Percentiles rank a stretch among this genome's conserved stretches.
These are phyloP conservation scores for Microctonus aethiopoides DNA, from an alignment of 2,888 invertebrate genomes.

Conservation along the genomic window DNA sequence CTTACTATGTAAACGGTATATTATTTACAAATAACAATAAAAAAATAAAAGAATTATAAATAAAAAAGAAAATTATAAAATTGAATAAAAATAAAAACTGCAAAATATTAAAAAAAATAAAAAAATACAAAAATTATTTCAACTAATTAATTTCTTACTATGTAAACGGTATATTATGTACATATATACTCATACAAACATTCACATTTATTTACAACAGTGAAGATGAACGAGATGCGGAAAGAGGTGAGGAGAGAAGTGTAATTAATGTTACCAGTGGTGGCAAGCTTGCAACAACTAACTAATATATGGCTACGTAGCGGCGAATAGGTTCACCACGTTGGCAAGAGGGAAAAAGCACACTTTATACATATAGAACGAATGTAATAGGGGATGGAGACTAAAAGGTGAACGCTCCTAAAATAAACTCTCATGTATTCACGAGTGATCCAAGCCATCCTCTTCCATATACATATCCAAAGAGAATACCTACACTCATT, in stretches of 20 bases:
- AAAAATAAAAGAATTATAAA: no score
- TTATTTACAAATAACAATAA: no score
- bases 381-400: background rate
- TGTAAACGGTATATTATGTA: background rate
- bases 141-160: background rate
- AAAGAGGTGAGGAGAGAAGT: background rate
- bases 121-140: background rate
- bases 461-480: background rate
- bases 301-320: background rate
- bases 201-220: no score
- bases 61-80: background rate
- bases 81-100: background rate
- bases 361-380: background rate
- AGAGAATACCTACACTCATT: background rate
- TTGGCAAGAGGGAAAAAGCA: background rate
- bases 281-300: constrained; percentile 6
- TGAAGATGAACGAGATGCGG: constrained; percentile 7
- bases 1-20: no score
- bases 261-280: constrained; percentile 2
- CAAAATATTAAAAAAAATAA: no score
- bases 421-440: constrained; percentile 1
- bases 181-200: background rate
- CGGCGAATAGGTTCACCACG: background rate
- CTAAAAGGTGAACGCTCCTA: background rate
- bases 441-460: background rate